Conservation (phyloP, 1,140 invertebrate genomes). For the Onthophagus taurus region DNA sequence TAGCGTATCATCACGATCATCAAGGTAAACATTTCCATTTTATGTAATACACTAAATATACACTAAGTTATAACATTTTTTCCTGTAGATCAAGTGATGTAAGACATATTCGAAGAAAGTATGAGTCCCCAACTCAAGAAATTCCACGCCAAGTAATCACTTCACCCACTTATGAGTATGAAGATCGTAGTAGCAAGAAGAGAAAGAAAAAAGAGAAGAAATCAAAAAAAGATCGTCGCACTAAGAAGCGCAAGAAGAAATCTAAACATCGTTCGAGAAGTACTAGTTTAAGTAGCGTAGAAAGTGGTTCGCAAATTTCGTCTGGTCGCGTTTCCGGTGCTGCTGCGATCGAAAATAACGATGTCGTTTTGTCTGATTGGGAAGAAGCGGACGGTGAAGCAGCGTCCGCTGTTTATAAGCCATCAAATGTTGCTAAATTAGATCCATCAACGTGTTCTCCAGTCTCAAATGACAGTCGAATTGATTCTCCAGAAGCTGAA, state of each 20-base stretch:
- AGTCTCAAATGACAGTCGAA: slow-evolving; percentile 34
- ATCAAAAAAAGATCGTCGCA: slow-evolving; percentile 14
- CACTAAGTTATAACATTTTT: too few relatives aligned
- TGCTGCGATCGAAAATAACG: slow-evolving; percentile 17
- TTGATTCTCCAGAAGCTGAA: slow-evolving; percentile 31
- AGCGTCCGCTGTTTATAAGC: slow-evolving; percentile 1
- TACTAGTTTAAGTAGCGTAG: slow-evolving; percentile 42
- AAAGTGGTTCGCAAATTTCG: slow-evolving; percentile 20
- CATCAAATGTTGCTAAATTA: slow-evolving; percentile 18
- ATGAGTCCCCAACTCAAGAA: slow-evolving; percentile 23
- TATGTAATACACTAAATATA: too few relatives aligned
- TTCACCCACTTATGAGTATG: slow-evolving; percentile 30
- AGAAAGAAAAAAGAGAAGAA: slow-evolving; percentile 53
- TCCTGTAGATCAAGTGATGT: slow-evolving; percentile 34
- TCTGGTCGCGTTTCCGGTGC: slow-evolving; percentile 6
- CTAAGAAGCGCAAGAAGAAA: slow-evolving; percentile 62
- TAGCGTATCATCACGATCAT: slow-evolving; percentile 32
- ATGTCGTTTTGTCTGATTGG: slow-evolving; percentile 44
- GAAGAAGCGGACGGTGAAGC: slow-evolving; percentile 15
- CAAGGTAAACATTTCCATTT: too few relatives aligned
- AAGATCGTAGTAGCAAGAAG: slow-evolving; percentile 40
- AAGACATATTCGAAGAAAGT: slow-evolving; percentile 28
- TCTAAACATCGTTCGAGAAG: slow-evolving; percentile 54
- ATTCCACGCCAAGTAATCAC: slow-evolving; percentile 25
- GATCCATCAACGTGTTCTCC: slow-evolving; percentile 31